Conservation (phyloP, 2,888 invertebrate genomes). For the Sarcophaga variegata region DNA sequence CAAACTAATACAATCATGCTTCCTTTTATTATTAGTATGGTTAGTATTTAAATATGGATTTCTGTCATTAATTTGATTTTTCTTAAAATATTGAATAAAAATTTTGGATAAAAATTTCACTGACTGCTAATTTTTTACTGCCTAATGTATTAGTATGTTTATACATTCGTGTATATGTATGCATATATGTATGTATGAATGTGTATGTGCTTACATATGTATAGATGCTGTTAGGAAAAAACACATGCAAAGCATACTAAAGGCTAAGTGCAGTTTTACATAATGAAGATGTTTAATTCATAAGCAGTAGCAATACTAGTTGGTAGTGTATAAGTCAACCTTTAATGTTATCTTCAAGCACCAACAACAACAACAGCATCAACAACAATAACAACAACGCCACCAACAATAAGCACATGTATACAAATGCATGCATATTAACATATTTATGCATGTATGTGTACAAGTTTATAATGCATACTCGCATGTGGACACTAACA, state of each 20-base stretch:
- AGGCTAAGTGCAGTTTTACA: constrained; percentile 70
- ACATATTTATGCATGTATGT: constrained; percentile 14
- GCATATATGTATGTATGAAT: neutral
- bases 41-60: too few relatives aligned
- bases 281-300: constrained; percentile 73
- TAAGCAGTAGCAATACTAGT: constrained; percentile 64
- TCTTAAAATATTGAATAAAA: too few relatives aligned
- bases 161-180: neutral
- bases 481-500: neutral
- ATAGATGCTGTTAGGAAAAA: constrained; percentile 42
- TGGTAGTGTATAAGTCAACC: constrained; percentile 57
- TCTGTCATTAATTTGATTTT: too few relatives aligned
- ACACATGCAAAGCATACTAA: constrained; percentile 61
- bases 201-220: constrained; percentile 4
- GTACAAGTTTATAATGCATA: neutral
- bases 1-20: too few relatives aligned
- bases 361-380: neutral
- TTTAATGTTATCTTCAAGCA: constrained; percentile 59
- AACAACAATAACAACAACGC: too few relatives aligned
- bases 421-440: constrained; percentile 2
- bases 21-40: too few relatives aligned
- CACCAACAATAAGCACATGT: neutral
- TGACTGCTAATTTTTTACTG: neutral
- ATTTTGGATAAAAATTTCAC: neutral
- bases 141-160: neutral